These are phyloP conservation scores for Nomada flava DNA, from an alignment of 2,888 invertebrate genomes.

Conservation along the genomic window DNA sequence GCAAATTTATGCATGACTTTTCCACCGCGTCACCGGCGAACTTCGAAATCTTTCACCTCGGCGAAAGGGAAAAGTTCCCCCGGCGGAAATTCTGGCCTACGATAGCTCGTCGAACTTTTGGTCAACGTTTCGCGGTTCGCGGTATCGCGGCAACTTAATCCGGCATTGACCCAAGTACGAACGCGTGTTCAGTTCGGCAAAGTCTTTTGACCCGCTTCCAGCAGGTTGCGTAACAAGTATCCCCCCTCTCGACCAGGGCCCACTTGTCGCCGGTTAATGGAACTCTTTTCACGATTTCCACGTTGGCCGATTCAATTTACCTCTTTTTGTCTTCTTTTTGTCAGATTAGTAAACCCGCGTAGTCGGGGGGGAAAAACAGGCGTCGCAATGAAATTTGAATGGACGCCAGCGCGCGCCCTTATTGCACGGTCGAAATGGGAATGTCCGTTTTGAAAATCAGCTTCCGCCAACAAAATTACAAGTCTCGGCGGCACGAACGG, in stretches of 20 bases:
- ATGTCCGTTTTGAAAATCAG: conserved; percentile 53
- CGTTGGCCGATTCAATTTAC: conserved; percentile 40
- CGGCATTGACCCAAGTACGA: conserved; percentile 26
- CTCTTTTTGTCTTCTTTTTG: conserved; percentile 5
- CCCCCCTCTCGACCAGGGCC: neutral
- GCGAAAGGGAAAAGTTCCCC: too few species aligned
- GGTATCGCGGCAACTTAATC: conserved; percentile 22
- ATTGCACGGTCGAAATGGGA: conserved; percentile 41
- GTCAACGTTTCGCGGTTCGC: neutral
- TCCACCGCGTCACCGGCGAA: conserved; percentile 6
- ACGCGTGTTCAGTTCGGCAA: conserved; percentile 26
- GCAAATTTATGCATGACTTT: conserved; percentile 39
- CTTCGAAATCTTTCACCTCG: neutral
- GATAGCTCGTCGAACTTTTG: neutral
- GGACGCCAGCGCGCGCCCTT: conserved; percentile 21
- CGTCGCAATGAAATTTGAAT: conserved; percentile 34
- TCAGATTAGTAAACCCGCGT: conserved; percentile 40
- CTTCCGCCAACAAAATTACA: conserved; percentile 31
- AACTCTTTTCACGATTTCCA: conserved; percentile 52
- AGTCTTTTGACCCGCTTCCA: conserved; percentile 25
- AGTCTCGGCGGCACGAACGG: conserved; percentile 4
- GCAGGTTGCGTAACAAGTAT: conserved; percentile 16
- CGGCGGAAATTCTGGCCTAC: too few species aligned
- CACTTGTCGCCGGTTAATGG: conserved; percentile 41
- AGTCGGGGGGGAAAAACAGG: neutral